Evolutionary conservation across 2,888 invertebrate genomes (phyloP).

Genomic region (Cartodere bifasciata): DNA sequence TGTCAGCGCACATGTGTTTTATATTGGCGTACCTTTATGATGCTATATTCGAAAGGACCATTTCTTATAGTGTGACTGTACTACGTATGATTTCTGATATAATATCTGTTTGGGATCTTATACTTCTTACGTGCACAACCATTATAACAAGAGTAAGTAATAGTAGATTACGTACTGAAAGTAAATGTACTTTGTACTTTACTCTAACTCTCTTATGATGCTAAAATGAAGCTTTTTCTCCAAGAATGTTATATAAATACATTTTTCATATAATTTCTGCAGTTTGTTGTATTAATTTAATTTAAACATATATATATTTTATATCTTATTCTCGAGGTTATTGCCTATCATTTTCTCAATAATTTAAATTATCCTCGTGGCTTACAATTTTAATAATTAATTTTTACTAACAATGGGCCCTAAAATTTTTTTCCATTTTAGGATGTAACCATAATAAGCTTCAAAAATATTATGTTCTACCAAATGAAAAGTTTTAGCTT

Average conservation of each 20-base stretch:
- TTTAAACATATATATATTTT: too few relatives aligned
- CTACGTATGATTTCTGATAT: conserved; percentile 8
- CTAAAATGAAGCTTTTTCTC: too few relatives aligned
- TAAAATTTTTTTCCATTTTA: conserved; percentile 23
- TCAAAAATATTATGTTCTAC: conserved; percentile 36
- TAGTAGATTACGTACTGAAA: background rate
- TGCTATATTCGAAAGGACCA: conserved; percentile 5
- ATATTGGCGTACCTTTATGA: conserved; percentile 5
- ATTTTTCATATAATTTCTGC: too few relatives aligned
- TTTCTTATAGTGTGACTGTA: too few relatives aligned
- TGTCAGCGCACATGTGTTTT: conserved; percentile 5
- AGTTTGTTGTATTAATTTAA: too few relatives aligned
- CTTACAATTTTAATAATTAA: too few relatives aligned
- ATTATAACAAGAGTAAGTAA: conserved; percentile 1
- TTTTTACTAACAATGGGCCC: too few relatives aligned
- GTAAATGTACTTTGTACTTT: conserved; percentile 1
- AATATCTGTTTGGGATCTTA: conserved; percentile 7
- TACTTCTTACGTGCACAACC: conserved; percentile 4
- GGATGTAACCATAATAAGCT: conserved; percentile 33
- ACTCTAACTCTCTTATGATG: too few relatives aligned
- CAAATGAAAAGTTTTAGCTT: conserved; percentile 37
- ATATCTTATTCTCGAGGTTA: too few relatives aligned
- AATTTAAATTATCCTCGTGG: too few relatives aligned
- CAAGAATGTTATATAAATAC: too few relatives aligned
- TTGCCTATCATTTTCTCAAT: too few relatives aligned